Percentiles rank a stretch among this genome's conserved stretches.
These are phyloP conservation scores for Simalia tracyae DNA, from an alignment of 2,797 vertebrate genomes.

Conservation along the genomic window DNA sequence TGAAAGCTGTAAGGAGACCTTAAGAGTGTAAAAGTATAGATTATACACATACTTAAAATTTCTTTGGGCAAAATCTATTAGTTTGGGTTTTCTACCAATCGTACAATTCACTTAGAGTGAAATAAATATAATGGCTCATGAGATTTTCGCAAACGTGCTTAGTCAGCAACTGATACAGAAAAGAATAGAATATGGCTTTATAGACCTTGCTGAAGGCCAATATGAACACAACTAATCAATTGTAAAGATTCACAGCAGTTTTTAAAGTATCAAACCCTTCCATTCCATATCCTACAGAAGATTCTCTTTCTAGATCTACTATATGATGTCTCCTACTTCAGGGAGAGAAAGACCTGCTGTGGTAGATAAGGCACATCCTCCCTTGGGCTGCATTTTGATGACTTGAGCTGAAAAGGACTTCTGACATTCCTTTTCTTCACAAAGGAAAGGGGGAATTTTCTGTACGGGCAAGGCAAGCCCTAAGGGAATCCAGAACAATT, in stretches of 20 bases:
- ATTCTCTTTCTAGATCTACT: not conserved
- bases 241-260: not conserved
- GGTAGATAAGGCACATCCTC: not conserved
- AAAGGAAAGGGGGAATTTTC: not conserved
- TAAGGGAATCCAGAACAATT: not conserved
- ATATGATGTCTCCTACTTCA: not conserved
- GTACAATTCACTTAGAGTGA: not conserved
- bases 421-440: not conserved
- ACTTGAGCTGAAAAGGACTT: not conserved
- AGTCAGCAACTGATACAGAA: not conserved
- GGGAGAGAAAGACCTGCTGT: not conserved
- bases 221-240: not conserved
- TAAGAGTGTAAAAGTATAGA: not conserved
- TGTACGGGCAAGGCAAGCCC: not conserved
- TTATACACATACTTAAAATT: not conserved
- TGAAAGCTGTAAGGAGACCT: not conserved
- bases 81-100: not conserved
- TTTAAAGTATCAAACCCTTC: not conserved
- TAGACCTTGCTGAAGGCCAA: not conserved
- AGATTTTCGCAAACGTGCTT: not conserved
- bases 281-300: not conserved
- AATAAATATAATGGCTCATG: not conserved
- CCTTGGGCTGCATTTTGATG: not conserved
- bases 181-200: not conserved
- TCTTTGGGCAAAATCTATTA: not conserved